These are phyloP conservation scores for Amblyjoppa fuscipennis DNA, from an alignment of 2,888 invertebrate species.

Conservation along the genomic window DNA sequence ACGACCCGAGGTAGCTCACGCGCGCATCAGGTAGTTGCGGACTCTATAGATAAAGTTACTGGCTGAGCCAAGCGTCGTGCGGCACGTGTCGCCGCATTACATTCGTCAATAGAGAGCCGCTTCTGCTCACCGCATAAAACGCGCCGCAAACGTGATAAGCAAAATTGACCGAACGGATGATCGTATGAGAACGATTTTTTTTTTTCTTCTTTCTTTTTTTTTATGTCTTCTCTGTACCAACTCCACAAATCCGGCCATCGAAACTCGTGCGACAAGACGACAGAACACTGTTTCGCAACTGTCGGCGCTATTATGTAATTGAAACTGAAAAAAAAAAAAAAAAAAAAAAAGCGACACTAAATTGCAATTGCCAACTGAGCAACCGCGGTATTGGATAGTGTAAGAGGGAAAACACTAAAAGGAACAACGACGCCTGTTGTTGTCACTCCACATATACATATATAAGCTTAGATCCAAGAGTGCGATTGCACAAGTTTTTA, in stretches of 20 bases:
- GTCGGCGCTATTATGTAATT: not conserved
- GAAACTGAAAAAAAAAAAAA: not conserved
- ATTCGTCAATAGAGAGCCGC: slow-evolving; percentile 3
- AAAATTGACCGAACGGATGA: slow-evolving; percentile 3
- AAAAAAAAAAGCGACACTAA: not conserved
- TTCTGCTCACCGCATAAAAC: not conserved
- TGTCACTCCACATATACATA: not conserved
- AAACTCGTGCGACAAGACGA: not conserved
- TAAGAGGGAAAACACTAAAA: not conserved
- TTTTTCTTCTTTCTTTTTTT: not conserved
- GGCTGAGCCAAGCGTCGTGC: not conserved
- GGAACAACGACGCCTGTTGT: slow-evolving; percentile 49
- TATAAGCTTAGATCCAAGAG: not conserved
- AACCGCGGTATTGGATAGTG: not conserved
- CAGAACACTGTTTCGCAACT: not conserved
- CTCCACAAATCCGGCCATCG: not conserved
- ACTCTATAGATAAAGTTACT: not conserved
- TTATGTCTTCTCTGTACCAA: not conserved
- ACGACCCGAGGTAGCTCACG: not conserved
- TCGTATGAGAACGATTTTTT: not conserved
- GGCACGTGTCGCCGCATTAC: slow-evolving; percentile 10
- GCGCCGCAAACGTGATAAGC: slow-evolving; percentile 25
- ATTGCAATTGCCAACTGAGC: not conserved
- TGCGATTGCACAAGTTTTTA: too few relatives aligned
- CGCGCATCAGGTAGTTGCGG: slow-evolving; percentile 39